A percentile compares a stretch with the other conserved stretches of the same genome.
Conservation (phyloP, 2,113 vertebrate genomes). For the Lepidiolamprologus cunningtoni region DNA sequence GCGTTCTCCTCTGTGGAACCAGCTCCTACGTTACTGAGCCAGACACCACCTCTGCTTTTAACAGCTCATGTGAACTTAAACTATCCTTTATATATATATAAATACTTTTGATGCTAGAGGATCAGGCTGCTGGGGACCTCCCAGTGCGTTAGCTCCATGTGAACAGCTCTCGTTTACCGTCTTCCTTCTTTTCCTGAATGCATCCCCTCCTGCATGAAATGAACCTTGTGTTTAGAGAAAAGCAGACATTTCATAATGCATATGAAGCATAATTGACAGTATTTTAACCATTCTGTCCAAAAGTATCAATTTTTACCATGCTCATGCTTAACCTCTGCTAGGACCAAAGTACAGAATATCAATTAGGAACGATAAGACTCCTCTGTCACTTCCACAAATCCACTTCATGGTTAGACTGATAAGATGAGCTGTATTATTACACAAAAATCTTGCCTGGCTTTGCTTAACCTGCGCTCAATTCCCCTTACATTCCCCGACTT, state of each 20-base stretch:
- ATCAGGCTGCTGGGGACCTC: background rate
- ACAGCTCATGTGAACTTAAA: background rate
- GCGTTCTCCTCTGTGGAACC: background rate
- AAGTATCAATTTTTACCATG: background rate
- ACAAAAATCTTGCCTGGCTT: background rate
- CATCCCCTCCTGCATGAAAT: background rate
- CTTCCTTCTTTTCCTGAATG: background rate
- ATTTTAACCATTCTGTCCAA: background rate
- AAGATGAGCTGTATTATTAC: constrained; percentile 2
- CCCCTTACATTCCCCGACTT: constrained; percentile 4
- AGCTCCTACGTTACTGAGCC: background rate
- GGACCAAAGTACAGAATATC: background rate
- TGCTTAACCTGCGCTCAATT: constrained; percentile 20
- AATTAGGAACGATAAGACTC: background rate
- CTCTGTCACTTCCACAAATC: background rate
- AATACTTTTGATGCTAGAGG: background rate
- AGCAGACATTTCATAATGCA: background rate
- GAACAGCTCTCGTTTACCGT: background rate
- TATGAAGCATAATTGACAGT: background rate
- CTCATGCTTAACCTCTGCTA: background rate
- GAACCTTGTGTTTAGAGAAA: background rate
- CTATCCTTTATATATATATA: background rate
- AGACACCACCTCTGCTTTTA: background rate
- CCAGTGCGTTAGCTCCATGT: background rate
- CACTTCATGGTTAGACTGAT: constrained; percentile 6